Evolutionary conservation across 2,113 vertebrate genomes (phyloP).

Genomic region (Bos taurus): DNA sequence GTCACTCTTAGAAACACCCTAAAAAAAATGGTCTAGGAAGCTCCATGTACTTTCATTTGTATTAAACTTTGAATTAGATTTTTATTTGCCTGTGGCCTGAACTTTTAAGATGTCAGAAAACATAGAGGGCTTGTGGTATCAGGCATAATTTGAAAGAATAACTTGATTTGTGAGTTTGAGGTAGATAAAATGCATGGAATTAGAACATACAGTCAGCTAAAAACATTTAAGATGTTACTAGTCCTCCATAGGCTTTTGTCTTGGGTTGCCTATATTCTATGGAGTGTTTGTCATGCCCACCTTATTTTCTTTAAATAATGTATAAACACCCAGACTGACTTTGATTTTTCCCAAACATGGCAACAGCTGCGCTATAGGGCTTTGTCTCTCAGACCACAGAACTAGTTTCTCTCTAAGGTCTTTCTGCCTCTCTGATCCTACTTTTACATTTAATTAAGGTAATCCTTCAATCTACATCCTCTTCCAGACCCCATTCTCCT

Average conservation of each 20-base stretch:
- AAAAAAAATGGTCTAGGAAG: not conserved
- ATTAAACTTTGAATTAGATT: slow-evolving; percentile 11
- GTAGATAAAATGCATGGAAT: not conserved
- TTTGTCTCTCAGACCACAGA: slow-evolving; percentile 65
- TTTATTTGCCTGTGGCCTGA: not conserved
- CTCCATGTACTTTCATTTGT: not conserved
- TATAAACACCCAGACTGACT: slow-evolving; percentile 51
- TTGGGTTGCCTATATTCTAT: not conserved
- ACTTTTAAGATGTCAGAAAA: slow-evolving; percentile 16
- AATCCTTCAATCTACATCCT: slow-evolving; percentile 74
- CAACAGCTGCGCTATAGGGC: slow-evolving; percentile 56
- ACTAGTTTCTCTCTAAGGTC: slow-evolving; percentile 59
- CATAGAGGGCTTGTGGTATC: not conserved
- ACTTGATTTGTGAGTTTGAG: not conserved
- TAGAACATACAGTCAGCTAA: not conserved
- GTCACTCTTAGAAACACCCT: not conserved
- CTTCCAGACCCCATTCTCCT: slow-evolving; percentile 68
- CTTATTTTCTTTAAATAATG: slow-evolving; percentile 43
- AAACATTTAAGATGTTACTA: not conserved
- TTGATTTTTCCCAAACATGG: slow-evolving; percentile 13
- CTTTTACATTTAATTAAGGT: slow-evolving; percentile 77
- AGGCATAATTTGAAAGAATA: not conserved
- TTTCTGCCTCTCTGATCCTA: slow-evolving; percentile 71
- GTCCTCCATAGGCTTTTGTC: not conserved
- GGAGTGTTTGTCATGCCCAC: not conserved